Evolutionary conservation across 2,797 vertebrate genomes (phyloP), one percentile per base, ranked within the genome.

Genomic region (Enteromius mattozi): DNA sequence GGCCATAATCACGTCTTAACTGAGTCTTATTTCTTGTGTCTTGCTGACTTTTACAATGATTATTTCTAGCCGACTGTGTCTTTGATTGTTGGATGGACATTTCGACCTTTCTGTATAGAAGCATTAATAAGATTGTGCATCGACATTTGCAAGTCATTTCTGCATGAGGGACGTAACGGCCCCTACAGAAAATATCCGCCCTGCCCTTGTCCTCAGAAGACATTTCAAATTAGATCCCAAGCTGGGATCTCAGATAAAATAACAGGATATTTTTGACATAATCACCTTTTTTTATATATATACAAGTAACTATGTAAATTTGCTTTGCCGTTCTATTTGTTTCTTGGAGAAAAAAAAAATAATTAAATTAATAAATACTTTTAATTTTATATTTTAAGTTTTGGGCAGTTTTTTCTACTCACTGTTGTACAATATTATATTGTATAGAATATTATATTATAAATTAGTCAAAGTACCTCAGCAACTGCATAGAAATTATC

Each of bases 51-150:
- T 27, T 68, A 68, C n/a, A 16, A 6, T 66, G 59, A 83, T 76
- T 76, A 76, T 83, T 76, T 76, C 59, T 65, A 61, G 59, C 71
- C 45, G 10, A 40, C 71, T 76, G 71, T 82, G 81, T 66, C 81
- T 83, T 76, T 74, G 30, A 74, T 82, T 82, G 71, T 40, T 66
- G 45, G 6, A 51, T n/a, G 14, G 61, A 66, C 45, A 54, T 76
- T 74, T 65, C 0, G 30, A 74, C 80, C 80, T 82, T 82, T 82
- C 70, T 75, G 30, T 65, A 65, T 21, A 51, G 40, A 74, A 49
- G 70, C 70, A 75, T 82, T 82, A 82, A 63, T 75, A 75, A 37
- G 42, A 82, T 74, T 75, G 80, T 82, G 80, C 80, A 82, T 82
- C 69, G 80, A 75, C 80, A 82, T 82, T 82, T 82, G 80, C 59